Evolutionary conservation across 2,888 invertebrate genomes (phyloP).

Genomic region (Oasisia sp.): DNA sequence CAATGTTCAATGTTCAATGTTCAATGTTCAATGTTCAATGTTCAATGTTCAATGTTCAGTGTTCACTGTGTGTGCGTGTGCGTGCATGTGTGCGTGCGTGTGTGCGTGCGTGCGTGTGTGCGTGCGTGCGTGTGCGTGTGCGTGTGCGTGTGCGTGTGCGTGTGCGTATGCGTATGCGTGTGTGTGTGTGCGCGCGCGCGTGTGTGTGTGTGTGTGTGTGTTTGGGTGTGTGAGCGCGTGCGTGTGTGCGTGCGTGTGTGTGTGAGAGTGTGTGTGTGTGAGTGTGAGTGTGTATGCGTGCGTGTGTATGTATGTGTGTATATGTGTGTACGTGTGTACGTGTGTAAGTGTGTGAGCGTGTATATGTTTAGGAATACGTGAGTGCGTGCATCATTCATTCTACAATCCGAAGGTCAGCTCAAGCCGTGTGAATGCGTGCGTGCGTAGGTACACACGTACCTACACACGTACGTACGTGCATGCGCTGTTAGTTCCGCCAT

Average conservation of each 20-base stretch:
- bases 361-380: not conserved
- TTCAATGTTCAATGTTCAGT: no score
- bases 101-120: no score
- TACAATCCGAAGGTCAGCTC: no score
- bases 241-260: not conserved
- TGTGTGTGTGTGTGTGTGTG: not conserved
- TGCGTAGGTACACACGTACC: not conserved
- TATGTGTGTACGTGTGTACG: not conserved
- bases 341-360: not conserved
- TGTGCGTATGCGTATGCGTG: no score
- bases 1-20: no score
- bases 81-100: no score
- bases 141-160: no score
- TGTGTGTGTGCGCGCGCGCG: no score
- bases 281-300: not conserved
- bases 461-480: not conserved
- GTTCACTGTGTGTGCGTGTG: no score
- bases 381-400: no score
- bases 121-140: no score
- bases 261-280: not conserved
- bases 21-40: no score
- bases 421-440: not conserved
- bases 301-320: not conserved
- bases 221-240: not conserved
- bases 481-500: not conserved